Percentiles rank a stretch among this genome's conserved stretches.
These are phyloP conservation scores for Agapornis roseicollis DNA, from an alignment of 2,113 vertebrate genomes.

Conservation along the genomic window DNA sequence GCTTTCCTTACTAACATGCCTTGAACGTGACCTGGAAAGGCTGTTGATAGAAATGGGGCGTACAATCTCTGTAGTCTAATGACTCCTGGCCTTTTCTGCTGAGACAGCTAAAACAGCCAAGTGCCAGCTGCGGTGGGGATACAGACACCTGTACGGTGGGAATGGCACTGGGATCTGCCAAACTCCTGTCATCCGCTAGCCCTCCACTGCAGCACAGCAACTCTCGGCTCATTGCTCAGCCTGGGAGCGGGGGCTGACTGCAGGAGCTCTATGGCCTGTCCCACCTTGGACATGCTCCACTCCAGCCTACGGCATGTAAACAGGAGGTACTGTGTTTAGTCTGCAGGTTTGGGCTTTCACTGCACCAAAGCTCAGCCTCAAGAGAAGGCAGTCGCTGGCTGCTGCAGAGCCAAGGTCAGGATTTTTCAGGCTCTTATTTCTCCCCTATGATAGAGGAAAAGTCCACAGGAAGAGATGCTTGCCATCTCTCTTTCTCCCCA, in stretches of 20 bases:
- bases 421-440: background rate
- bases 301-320: constrained; percentile 30
- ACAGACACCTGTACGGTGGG: constrained; percentile 13
- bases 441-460: background rate
- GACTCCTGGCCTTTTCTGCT: constrained; percentile 47
- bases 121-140: background rate
- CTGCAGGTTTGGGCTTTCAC: constrained; percentile 39
- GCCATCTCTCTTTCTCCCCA: background rate
- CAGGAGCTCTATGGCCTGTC: background rate
- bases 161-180: constrained; percentile 5
- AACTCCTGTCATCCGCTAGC: constrained; percentile 20
- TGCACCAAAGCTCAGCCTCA: background rate
- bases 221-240: constrained; percentile 7
- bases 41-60: background rate
- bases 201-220: background rate
- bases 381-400: background rate
- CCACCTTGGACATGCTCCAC: background rate
- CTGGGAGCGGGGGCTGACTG: accelerated
- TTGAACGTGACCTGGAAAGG: constrained; percentile 42
- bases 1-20: constrained; percentile 19
- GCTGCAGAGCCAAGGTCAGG: background rate
- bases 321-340: constrained; percentile 57
- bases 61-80: background rate
- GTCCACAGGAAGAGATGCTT: background rate
- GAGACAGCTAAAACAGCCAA: background rate